Percentiles rank a stretch among this genome's conserved stretches.
Conservation (phyloP, 2,113 vertebrate genomes). For the Zosterops pallidus region DNA sequence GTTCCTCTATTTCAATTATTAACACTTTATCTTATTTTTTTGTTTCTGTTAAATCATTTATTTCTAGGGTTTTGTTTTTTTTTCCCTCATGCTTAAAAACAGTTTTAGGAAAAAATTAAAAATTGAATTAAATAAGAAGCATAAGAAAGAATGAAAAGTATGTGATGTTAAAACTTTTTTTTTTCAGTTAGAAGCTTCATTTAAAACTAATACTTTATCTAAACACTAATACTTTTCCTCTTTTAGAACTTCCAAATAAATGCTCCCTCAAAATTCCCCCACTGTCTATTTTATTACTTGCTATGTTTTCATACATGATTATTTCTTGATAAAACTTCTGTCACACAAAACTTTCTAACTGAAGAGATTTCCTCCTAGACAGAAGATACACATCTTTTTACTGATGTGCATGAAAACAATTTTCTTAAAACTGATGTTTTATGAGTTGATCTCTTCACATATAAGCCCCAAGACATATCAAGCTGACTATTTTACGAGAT, state of each 20-base stretch:
- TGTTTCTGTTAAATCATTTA: background rate
- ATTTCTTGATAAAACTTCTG: background rate
- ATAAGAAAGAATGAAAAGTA: background rate
- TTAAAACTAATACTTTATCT: background rate
- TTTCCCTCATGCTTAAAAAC: background rate
- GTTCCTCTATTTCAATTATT: background rate
- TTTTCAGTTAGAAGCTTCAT: background rate
- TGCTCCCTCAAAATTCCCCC: background rate
- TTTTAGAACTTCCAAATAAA: background rate
- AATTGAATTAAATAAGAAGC: background rate
- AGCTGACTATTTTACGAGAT: background rate
- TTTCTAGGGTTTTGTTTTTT: background rate
- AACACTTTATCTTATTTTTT: background rate
- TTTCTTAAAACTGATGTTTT: background rate
- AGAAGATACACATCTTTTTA: background rate
- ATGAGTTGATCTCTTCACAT: background rate
- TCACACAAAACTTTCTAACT: background rate
- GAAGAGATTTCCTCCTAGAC: background rate
- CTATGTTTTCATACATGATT: background rate
- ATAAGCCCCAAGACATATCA: background rate
- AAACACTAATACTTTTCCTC: background rate
- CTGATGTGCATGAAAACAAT: background rate
- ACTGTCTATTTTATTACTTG: background rate
- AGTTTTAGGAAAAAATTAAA: background rate
- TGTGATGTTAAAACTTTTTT: accelerated